phyloP scores from a whole-genome alignment of 2,888 invertebrate species.

The Tuta absoluta region DNA sequence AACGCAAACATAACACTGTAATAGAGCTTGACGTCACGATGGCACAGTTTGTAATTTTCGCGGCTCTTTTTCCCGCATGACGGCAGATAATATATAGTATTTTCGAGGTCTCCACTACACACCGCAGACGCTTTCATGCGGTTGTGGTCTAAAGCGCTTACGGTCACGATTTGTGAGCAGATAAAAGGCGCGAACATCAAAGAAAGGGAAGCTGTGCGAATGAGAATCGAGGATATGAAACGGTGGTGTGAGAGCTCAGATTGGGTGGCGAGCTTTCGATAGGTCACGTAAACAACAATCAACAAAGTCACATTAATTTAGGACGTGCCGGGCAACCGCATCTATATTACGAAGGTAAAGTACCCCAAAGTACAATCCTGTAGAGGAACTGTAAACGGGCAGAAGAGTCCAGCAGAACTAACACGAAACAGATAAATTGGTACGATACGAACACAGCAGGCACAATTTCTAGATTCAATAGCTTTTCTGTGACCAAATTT shows the following conservation, averaged over 20 bases:
- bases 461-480: background rate
- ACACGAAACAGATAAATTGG: background rate
- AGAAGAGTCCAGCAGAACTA: background rate
- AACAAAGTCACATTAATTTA: constrained; percentile 9
- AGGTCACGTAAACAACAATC: constrained; percentile 22
- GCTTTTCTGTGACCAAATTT: background rate
- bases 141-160: constrained; percentile 27
- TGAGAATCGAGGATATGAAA: constrained; percentile 25
- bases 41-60: constrained; percentile 10
- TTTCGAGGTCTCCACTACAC: constrained; percentile 13
- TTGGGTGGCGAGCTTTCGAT: background rate
- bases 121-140: constrained; percentile 20
- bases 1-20: background rate
- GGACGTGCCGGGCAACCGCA: background rate
- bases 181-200: constrained; percentile 29
- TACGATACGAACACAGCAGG: background rate
- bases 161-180: constrained; percentile 26
- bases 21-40: background rate
- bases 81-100: constrained; percentile 24
- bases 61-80: constrained; percentile 8
- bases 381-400: too few species aligned
- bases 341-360: background rate
- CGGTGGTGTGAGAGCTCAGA: constrained; percentile 17
- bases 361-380: too few species aligned
- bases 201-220: constrained; percentile 21